Evolutionary conservation across 2,113 vertebrate species (phyloP).

Genomic region (Neogobius melanostomus): DNA sequence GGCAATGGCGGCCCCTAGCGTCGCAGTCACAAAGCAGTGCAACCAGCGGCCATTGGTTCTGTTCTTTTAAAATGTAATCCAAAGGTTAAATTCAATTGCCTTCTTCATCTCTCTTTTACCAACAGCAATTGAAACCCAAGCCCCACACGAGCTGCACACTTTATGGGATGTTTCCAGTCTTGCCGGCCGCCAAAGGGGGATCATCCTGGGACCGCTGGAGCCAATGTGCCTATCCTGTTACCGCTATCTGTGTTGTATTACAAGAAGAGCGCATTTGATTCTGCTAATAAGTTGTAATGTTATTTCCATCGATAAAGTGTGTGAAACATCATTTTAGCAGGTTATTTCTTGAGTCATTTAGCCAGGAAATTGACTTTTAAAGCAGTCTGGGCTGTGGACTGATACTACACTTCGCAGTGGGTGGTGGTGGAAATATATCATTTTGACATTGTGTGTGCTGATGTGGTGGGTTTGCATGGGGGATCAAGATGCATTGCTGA

Average conservation of each 20-base stretch:
- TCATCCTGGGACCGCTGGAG: slow-evolving; percentile 70
- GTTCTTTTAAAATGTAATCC: neutral
- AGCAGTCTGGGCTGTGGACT: slow-evolving; percentile 71
- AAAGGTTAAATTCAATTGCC: slow-evolving; percentile 55
- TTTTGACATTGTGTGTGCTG: slow-evolving; percentile 48
- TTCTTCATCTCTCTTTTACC: slow-evolving; percentile 76
- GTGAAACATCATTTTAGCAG: slow-evolving; percentile 78
- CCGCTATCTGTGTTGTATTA: slow-evolving; percentile 79
- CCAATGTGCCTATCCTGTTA: slow-evolving; percentile 76
- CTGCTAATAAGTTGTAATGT: slow-evolving; percentile 79
- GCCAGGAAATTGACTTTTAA: slow-evolving; percentile 78
- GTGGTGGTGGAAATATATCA: slow-evolving; percentile 66
- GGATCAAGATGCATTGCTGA: slow-evolving; percentile 53
- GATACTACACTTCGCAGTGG: slow-evolving; percentile 74
- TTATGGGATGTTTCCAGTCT: slow-evolving; percentile 75
- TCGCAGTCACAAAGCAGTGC: too few relatives aligned
- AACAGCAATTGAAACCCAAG: slow-evolving; percentile 75
- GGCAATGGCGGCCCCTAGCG: too few relatives aligned
- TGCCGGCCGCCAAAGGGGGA: slow-evolving; percentile 61
- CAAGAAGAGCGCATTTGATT: slow-evolving; percentile 82
- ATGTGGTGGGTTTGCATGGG: slow-evolving; percentile 50
- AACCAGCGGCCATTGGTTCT: neutral
- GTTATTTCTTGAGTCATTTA: slow-evolving; percentile 74
- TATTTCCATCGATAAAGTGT: slow-evolving; percentile 80
- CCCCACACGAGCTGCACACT: slow-evolving; percentile 68